phyloP scores from a whole-genome alignment of 37 sponge, comb jelly and placozoan genomes.

The Theonella swinhoei region DNA sequence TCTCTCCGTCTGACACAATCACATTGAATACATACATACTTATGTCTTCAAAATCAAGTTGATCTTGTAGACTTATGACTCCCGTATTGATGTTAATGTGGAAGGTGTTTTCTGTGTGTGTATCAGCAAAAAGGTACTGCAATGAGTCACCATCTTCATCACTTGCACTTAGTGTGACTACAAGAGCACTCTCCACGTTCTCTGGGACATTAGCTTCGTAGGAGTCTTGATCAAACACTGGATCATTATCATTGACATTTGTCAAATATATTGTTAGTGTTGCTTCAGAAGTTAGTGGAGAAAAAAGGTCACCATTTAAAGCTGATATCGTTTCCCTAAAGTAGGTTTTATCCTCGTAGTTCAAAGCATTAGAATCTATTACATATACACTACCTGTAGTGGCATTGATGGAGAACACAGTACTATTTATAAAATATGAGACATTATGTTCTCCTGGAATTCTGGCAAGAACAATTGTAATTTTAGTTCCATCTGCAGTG shows the following conservation, averaged over 20 bases:
- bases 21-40: not conserved
- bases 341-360: slow-evolving; percentile 19
- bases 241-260: slow-evolving; percentile 33
- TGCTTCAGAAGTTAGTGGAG: slow-evolving; percentile 20
- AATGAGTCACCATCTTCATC: slow-evolving; percentile 37
- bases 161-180: slow-evolving; percentile 31
- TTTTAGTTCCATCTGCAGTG: slow-evolving; percentile 8
- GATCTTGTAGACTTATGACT: slow-evolving; percentile 3
- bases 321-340: slow-evolving; percentile 25
- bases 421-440: slow-evolving; percentile 10
- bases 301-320: slow-evolving; percentile 26
- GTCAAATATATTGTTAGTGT: slow-evolving; percentile 33
- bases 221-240: slow-evolving; percentile 26
- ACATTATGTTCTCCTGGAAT: slow-evolving; percentile 47
- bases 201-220: slow-evolving; percentile 22
- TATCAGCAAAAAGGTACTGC: slow-evolving; percentile 24
- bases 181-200: slow-evolving; percentile 9
- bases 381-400: slow-evolving; percentile 37
- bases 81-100: slow-evolving; percentile 36
- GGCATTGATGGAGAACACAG: slow-evolving; percentile 43
- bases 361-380: not conserved
- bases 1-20: slow-evolving; percentile 19
- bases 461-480: slow-evolving; percentile 23
- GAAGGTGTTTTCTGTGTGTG: not conserved
- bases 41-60: slow-evolving; percentile 23